Conservation (phyloP, 2,797 vertebrate genomes). For the Rhinoraja longicauda region DNA sequence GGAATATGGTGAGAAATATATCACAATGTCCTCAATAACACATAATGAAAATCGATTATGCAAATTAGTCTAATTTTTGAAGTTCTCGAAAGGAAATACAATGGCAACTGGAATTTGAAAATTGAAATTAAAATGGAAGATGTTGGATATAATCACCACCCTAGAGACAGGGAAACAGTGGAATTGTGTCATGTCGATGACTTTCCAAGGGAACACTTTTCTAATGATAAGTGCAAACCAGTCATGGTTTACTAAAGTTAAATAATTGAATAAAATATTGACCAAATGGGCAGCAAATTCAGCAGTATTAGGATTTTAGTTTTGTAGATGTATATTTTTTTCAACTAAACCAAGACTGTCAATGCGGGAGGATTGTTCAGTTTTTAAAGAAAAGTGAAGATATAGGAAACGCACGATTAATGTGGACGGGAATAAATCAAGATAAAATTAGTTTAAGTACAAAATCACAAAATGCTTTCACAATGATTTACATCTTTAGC, state of each 20-base stretch:
- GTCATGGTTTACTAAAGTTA: background rate
- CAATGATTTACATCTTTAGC: background rate
- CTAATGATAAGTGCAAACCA: background rate
- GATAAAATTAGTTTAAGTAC: background rate
- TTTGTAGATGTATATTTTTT: background rate
- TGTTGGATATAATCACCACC: too few relatives aligned
- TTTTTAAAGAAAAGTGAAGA: background rate
- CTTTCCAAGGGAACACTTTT: background rate
- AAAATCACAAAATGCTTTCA: background rate
- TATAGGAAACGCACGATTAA: background rate
- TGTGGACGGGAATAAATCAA: background rate
- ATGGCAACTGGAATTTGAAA: too few relatives aligned
- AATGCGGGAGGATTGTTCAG: background rate
- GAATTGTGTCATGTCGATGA: too few relatives aligned
- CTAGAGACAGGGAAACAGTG: too few relatives aligned
- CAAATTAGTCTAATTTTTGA: background rate
- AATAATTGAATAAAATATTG: background rate
- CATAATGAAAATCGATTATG: background rate
- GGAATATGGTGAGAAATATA: background rate
- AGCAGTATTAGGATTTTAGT: background rate
- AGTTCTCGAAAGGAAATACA: too few relatives aligned
- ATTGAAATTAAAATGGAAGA: too few relatives aligned
- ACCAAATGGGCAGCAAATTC: background rate
- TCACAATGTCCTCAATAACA: background rate
- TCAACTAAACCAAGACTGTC: background rate